A percentile compares a stretch with the other conserved stretches of the same genome.
Conservation (phyloP, 2,113 vertebrate species). For the Bambusicola thoracicus region DNA sequence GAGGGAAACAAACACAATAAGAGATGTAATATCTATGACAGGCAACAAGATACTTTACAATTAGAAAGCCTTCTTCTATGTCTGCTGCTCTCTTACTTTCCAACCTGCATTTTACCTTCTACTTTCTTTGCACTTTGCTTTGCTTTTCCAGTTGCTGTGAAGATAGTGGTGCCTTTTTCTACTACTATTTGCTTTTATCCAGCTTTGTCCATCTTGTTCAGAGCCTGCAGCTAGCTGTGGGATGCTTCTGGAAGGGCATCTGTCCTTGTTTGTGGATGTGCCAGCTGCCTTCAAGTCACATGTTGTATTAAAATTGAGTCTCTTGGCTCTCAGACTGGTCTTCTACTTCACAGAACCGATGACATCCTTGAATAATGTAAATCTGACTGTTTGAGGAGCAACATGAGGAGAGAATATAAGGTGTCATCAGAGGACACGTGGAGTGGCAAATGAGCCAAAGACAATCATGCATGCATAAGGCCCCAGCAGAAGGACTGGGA, state of each 20-base stretch:
- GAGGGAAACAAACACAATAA: neutral
- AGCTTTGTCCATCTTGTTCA: neutral
- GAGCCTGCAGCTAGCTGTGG: neutral
- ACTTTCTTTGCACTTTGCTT: neutral
- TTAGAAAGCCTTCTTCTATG: neutral
- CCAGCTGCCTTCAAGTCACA: neutral
- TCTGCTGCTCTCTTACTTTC: neutral
- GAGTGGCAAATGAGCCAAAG: neutral
- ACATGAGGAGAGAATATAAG: neutral
- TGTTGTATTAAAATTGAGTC: neutral
- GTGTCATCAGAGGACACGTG: fast-evolving
- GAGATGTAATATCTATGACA: neutral
- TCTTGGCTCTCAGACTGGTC: neutral
- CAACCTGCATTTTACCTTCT: neutral
- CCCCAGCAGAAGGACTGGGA: fast-evolving
- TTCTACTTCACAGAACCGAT: neutral
- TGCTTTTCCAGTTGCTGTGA: neutral
- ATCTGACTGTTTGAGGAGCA: neutral
- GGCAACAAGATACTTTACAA: neutral
- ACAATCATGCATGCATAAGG: neutral
- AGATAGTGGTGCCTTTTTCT: neutral
- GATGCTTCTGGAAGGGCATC: neutral
- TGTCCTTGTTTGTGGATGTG: neutral
- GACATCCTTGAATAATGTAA: neutral
- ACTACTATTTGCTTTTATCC: neutral